Evolutionary conservation across 1,140 invertebrate genomes (phyloP).

Genomic region (Tenebrio molitor): DNA sequence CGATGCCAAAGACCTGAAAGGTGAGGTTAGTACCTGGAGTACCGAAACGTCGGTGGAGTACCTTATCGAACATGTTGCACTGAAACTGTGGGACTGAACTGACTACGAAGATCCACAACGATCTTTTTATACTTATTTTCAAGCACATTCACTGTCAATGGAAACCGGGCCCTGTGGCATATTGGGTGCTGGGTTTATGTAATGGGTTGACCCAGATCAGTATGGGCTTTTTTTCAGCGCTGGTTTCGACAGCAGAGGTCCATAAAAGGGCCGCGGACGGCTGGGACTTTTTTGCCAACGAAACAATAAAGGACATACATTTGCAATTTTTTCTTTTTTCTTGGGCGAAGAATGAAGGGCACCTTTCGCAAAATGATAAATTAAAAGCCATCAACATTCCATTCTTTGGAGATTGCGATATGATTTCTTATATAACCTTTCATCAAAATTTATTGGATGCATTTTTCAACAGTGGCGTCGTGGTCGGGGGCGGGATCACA

Average conservation of each 20-base stretch:
- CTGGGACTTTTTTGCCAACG: neutral
- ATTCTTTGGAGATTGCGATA: slow-evolving; percentile 12
- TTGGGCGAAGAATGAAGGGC: neutral
- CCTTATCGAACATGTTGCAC: slow-evolving; percentile 35
- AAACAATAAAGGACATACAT: slow-evolving; percentile 12
- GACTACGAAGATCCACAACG: slow-evolving; percentile 12
- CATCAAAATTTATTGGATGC: neutral
- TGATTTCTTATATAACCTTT: slow-evolving; percentile 27
- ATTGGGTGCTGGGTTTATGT: slow-evolving; percentile 1
- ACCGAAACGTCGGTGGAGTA: neutral
- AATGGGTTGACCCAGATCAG: slow-evolving; percentile 33
- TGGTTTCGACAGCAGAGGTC: neutral
- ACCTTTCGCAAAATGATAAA: neutral
- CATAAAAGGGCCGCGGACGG: neutral
- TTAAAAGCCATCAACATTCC: slow-evolving; percentile 4
- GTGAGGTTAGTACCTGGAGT: neutral
- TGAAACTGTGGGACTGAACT: neutral
- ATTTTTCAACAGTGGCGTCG: neutral
- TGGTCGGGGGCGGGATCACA: neutral
- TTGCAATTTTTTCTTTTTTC: neutral
- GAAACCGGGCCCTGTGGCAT: slow-evolving; percentile 27
- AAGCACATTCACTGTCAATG: slow-evolving; percentile 35
- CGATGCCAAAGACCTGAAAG: slow-evolving; percentile 51
- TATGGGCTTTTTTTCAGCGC: neutral
- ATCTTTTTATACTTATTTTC: slow-evolving; percentile 37